phyloP scores from a whole-genome alignment of 2,888 invertebrate species.

The Lacanobia oleracea region DNA sequence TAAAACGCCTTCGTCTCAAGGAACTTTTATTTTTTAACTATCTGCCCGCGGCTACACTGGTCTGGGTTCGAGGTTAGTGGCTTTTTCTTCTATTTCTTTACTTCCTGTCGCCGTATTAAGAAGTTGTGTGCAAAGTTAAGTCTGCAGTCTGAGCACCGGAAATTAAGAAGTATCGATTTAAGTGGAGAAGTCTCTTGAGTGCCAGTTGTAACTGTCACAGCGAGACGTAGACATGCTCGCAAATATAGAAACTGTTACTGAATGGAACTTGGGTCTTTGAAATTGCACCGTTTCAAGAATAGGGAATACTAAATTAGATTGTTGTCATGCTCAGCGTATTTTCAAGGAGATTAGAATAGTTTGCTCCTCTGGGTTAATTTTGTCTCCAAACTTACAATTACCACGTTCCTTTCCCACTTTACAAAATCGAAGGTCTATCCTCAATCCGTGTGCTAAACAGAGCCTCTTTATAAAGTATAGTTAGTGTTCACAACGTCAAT shows the following conservation, averaged over 20 bases:
- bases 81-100: constrained; percentile 58
- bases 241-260: background rate
- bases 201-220: background rate
- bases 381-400: background rate
- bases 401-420: background rate
- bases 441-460: background rate
- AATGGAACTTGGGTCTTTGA: background rate
- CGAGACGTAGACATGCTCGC: background rate
- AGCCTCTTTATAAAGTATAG: constrained; percentile 2
- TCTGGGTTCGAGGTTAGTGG: constrained; percentile 42
- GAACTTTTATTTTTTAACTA: constrained; percentile 50
- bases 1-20: constrained; percentile 42
- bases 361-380: background rate
- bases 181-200: constrained; percentile 19
- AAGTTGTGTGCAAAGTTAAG: constrained; percentile 48
- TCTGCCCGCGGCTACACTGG: constrained; percentile 43
- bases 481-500: constrained; percentile 37
- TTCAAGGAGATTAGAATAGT: background rate
- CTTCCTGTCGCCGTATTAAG: constrained; percentile 56
- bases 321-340: background rate
- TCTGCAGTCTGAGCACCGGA: constrained; percentile 41
- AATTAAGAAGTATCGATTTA: constrained; percentile 61
- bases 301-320: background rate
- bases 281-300: background rate
- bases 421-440: background rate